Base-by-base conservation (phyloP, 2,797 vertebrate species). In the Chaenodraco wilsoni region DNA sequence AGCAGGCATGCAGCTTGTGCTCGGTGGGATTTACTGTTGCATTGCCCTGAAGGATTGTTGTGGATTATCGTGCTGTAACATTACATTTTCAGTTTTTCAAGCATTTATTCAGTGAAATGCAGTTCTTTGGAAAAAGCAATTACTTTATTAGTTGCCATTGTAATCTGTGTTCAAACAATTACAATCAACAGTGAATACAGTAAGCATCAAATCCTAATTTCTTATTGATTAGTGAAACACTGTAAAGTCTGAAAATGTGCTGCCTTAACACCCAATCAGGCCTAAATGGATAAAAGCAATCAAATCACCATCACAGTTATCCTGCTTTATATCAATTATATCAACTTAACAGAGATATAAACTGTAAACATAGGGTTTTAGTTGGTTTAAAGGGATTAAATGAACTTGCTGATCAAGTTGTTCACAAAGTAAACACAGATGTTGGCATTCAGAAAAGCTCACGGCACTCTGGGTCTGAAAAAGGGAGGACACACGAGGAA, bases 401-500 rank as follows among this genome's bases (percentile, higher is more conserved):
- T 40, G 8, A 12, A 71, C 21, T 46, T 41, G 4, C 45, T 43
- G 33, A 74, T 58, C 13, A 15, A 13, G 56, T 60, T 62, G 7
- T 5, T 33, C 37, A 14, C 7, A 31, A 41, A 41, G 5, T 27
- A 49, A 65, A 58, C 16, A 0, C 59, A 64, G 7, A 23, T 41
- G 65, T 54, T 1, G 5, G 15, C 21, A 67, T 76, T 72, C 33
- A 3, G 60, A 49, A 15, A 2, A 16, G 23, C 46, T 71, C 8
- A 56, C 66, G 54, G 59, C 44, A 3, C 69, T 82, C 49, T 72
- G 40, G 69, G 59, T 65, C 5, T 65, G 65, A 8, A 13, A 72
- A 50, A 44, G 46, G 44, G 68, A 70, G 56, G 71, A 80, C 81
- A 69, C 64, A 72, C 27, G n/a, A 50, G 54, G 48, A 74, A 83